These are phyloP conservation scores for Dendrophyllia cribrosa DNA, from an alignment of 64 coral and sea anemone genomes.

Conservation along the genomic window DNA sequence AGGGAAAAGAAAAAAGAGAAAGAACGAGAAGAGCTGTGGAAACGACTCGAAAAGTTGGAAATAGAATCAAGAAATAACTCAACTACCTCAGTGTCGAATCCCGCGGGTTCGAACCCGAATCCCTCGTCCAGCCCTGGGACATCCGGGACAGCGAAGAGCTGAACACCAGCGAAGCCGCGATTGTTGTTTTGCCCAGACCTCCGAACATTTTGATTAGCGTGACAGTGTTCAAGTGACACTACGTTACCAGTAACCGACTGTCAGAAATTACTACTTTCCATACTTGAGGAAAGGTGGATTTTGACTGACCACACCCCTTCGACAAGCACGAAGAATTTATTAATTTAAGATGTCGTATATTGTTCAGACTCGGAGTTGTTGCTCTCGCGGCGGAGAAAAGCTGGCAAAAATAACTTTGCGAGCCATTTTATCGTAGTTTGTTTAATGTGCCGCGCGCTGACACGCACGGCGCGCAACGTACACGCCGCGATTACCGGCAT, in stretches of 20 bases:
- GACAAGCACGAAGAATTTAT: constrained; percentile 27
- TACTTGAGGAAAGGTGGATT: constrained; percentile 36
- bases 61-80: constrained; percentile 90
- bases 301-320: neutral
- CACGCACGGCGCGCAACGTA: neutral
- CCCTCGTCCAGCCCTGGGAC: neutral
- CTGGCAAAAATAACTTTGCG: neutral
- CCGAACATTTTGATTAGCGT: constrained; percentile 46
- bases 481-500: neutral
- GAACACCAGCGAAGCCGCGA: neutral
- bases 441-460: neutral
- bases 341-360: constrained; percentile 55
- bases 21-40: constrained; percentile 98
- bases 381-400: neutral
- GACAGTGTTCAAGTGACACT: neutral
- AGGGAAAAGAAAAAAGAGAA: constrained; percentile 99
- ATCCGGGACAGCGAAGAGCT: constrained; percentile 20
- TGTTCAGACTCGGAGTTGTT: constrained; percentile 31
- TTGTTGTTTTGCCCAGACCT: constrained; percentile 15
- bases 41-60: constrained; percentile 94
- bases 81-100: constrained; percentile 11
- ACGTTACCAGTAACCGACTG: constrained; percentile 9
- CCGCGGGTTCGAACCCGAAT: constrained; percentile 12
- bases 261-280: constrained; percentile 25
- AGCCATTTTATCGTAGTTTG: constrained; percentile 28